A percentile compares a stretch with the other conserved stretches of the same genome.
Conservation (phyloP, 2,797 vertebrate genomes). For the Cyprinella venusta region DNA sequence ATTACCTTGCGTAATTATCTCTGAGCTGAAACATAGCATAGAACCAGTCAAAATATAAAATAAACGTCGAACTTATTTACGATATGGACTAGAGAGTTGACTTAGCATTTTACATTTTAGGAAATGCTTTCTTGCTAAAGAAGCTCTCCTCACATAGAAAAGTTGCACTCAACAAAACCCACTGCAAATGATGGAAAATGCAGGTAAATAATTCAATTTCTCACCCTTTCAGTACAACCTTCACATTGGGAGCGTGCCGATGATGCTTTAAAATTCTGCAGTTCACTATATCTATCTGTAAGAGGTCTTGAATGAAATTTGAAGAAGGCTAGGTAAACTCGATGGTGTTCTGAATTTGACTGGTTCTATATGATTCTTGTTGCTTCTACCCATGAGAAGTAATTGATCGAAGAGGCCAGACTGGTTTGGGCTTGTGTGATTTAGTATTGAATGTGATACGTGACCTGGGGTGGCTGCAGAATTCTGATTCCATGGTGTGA, state of each 20-base stretch:
- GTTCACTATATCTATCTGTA: not conserved
- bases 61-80: not conserved
- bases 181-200: too few relatives aligned
- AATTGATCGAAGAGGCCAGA: constrained; percentile 18
- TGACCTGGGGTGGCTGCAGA: not conserved
- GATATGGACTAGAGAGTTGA: not conserved
- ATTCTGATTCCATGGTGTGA: not conserved
- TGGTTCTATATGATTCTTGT: not conserved
- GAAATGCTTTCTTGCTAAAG: not conserved
- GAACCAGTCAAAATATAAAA: not conserved
- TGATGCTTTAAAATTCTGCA: not conserved
- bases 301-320: not conserved
- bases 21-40: not conserved
- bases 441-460: not conserved
- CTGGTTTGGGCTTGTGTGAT: not conserved
- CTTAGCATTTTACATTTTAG: not conserved
- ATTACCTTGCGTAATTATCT: not conserved
- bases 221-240: too few relatives aligned
- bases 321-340: not conserved
- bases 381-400: constrained; percentile 6
- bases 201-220: too few relatives aligned
- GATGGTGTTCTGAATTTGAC: too few relatives aligned
- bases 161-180: not conserved
- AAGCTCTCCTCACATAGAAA: not conserved
- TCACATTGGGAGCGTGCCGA: not conserved